These are phyloP conservation scores for Nyleta sp. DNA, from an alignment of 2,888 invertebrate species.

Conservation along the genomic window DNA sequence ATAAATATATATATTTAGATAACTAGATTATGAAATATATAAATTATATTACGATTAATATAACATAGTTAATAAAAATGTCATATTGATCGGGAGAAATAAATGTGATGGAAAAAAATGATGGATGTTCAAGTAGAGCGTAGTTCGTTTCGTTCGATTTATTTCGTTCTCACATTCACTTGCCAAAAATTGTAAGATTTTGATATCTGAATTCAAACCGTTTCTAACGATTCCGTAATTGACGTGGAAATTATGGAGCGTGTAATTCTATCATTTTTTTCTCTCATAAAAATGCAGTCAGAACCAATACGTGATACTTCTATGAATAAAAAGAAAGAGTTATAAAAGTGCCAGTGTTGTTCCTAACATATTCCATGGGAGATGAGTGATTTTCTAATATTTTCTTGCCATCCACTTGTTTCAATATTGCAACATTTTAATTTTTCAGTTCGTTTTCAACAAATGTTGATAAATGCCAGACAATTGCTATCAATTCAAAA, in stretches of 20 bases:
- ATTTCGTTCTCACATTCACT: slow-evolving; percentile 6
- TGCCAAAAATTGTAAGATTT: slow-evolving; percentile 16
- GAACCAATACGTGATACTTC: slow-evolving; percentile 74
- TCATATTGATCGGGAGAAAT: slow-evolving; percentile 61
- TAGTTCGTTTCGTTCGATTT: slow-evolving; percentile 1
- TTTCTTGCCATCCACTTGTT: no score
- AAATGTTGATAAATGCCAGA: not conserved
- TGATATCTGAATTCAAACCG: slow-evolving; percentile 5
- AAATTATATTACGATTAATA: slow-evolving; percentile 69
- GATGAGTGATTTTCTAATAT: slow-evolving; percentile 48
- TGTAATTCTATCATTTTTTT: slow-evolving; percentile 54
- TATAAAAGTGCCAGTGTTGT: slow-evolving; percentile 72
- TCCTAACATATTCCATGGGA: slow-evolving; percentile 66
- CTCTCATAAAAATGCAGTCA: slow-evolving; percentile 54
- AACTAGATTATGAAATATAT: slow-evolving; percentile 76
- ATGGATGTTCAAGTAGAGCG: slow-evolving; percentile 28
- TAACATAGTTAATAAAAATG: slow-evolving; percentile 68
- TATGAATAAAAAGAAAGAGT: slow-evolving; percentile 58
- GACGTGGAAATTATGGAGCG: not conserved
- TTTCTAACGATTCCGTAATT: not conserved
- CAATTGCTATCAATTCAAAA: not conserved
- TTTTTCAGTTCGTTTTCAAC: not conserved
- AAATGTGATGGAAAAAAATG: slow-evolving; percentile 56
- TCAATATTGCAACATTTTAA: no score
- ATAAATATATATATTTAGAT: slow-evolving; percentile 76